Conservation (phyloP, 2,888 invertebrate species). For the Abscondita cerata region DNA sequence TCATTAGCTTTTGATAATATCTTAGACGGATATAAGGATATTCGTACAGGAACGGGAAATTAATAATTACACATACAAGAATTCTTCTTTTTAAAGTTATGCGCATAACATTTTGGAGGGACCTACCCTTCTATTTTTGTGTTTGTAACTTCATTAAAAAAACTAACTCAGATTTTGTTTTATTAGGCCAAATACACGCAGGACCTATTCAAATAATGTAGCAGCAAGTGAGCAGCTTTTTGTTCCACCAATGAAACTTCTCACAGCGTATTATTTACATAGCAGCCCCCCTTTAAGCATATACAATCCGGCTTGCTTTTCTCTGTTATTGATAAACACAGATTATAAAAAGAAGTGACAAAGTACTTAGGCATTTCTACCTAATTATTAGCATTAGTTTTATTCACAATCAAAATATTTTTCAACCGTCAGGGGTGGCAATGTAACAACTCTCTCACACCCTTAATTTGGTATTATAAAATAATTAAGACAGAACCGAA, state of each 20-base stretch:
- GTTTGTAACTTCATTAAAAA: conserved; percentile 5
- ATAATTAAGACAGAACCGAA: no score
- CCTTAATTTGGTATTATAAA: no score
- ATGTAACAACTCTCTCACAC: not conserved
- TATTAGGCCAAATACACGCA: conserved; percentile 22
- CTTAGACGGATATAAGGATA: conserved; percentile 3
- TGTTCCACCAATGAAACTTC: conserved; percentile 34
- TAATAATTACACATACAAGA: conserved; percentile 1
- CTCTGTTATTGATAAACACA: conserved; percentile 48
- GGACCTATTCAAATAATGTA: conserved; percentile 29
- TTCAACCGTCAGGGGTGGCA: conserved; percentile 7
- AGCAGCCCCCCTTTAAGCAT: conserved; percentile 33
- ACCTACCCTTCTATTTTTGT: not conserved
- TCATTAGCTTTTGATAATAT: conserved; percentile 20
- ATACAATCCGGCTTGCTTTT: conserved; percentile 26
- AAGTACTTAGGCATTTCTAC: conserved; percentile 28
- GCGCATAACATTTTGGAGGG: no score
- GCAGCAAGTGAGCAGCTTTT: conserved; percentile 33
- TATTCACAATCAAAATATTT: conserved; percentile 16
- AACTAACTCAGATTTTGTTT: conserved; percentile 11
- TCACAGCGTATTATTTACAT: conserved; percentile 36
- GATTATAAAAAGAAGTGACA: conserved; percentile 46
- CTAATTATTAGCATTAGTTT: conserved; percentile 38
- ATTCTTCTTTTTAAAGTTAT: no score
- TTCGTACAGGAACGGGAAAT: conserved; percentile 5